Base-by-base conservation (phyloP, 2,797 vertebrate species). In the Cetoscarus ocellatus region DNA sequence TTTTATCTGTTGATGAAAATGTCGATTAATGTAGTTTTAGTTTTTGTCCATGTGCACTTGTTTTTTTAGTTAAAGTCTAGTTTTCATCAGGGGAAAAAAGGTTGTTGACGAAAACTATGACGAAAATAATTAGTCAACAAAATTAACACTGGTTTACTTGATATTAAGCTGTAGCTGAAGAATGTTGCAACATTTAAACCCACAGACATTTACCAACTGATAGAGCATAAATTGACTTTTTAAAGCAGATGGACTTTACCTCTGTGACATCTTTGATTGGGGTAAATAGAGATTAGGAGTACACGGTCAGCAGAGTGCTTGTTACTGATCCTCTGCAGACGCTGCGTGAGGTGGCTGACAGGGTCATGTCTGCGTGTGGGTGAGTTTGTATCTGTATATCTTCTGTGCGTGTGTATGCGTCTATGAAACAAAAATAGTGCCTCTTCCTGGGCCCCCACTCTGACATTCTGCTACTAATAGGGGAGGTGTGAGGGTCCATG, bases 381-480 rank as follows among this genome's bases (percentile, higher is more conserved):
- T 27, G 27, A 27, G 50, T 78, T 49, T 80, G 51, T 75, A 56
- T 82, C 45, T 79, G 51, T 82, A 61, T 77, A 52, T 80, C 42
- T 66, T 71, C 49, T 67, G 15, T 67, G 44, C 27, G 56, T 70
- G 39, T 69, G 38, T 68, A 39, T 69, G 74, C 72, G 67, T 80
- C 65, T 39, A 71, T 71, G 65, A 69, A 76, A 79, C 86, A 67
- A 79, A 88, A 88, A 87, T 83, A 89, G 75, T 76, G 56, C 50
- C 69, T 68, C 73, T 74, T 83, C 60, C 50, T 35, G 53, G 67
- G 72, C 77, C 82, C 59, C 73, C 40, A 69, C 72, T 73, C 80
- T 62, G 67, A 84, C 82, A 85, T 72, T 74, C 75, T 84, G 85
- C 67, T 80, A 80, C 87, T 86, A 86, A 89, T 83, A 77, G 80